phyloP scores from a whole-genome alignment of 2,888 invertebrate genomes.

The Rugalucina vietnamica region DNA sequence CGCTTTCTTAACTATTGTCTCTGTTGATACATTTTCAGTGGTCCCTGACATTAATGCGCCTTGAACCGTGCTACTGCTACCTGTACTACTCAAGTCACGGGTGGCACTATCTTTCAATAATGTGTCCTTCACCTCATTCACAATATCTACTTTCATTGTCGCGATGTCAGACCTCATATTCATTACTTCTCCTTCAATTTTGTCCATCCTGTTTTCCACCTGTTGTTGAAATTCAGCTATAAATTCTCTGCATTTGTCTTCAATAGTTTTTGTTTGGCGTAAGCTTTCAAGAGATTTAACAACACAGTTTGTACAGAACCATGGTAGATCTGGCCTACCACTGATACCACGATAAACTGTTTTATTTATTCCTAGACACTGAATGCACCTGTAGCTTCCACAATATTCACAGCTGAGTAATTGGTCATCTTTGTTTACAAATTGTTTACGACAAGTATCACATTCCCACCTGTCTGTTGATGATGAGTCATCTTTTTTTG shows the following conservation, averaged over 20 bases:
- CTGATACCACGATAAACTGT: background rate
- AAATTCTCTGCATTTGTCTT: background rate
- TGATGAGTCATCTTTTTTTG: background rate
- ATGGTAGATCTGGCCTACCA: slow-evolving; percentile 3
- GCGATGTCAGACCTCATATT: background rate
- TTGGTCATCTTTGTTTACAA: background rate
- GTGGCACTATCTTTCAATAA: background rate
- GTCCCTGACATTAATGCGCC: background rate
- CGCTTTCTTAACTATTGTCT: background rate
- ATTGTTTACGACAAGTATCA: background rate
- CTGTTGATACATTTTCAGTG: background rate
- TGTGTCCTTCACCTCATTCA: background rate
- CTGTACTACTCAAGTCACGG: too few relatives aligned
- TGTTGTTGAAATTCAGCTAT: background rate
- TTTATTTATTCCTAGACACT: background rate
- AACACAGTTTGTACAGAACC: background rate
- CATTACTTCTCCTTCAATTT: background rate
- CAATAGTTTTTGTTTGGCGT: background rate
- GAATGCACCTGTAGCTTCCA: background rate
- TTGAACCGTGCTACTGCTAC: background rate
- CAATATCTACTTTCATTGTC: background rate
- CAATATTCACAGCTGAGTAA: background rate
- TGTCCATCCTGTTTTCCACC: background rate
- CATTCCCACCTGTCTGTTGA: background rate
- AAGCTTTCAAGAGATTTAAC: background rate